Base-by-base conservation (phyloP, 2,888 invertebrate species). In the Polymixis flavicincta region DNA sequence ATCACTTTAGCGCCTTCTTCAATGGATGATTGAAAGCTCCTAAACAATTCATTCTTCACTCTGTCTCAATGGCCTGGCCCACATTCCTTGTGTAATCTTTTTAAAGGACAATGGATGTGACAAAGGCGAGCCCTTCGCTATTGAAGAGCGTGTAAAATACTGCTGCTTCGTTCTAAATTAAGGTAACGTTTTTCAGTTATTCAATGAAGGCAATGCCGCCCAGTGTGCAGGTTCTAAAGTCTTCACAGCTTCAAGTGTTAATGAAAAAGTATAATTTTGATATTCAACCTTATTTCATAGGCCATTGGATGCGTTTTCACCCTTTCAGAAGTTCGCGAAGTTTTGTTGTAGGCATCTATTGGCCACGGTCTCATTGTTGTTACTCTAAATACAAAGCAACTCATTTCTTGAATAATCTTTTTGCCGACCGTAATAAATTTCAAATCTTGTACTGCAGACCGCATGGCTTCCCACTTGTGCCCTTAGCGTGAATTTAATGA, bases 11-110 rank as follows among this genome's bases (percentile, higher is more conserved):
- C 95, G 95, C 95, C 94, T 92, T 88, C 91, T 90, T 95, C 94
- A 95, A 96, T 96, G 92, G 92, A 95, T 95, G 96, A 96, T 95
- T 95, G 96, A 96, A 94, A 87, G 95, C 92, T 89, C 92, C 92
- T 94, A 96, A 95, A 96, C 96, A 95, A 96, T 96, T 92, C 93
- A 92, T 93, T 93, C 92, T 92, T 91, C 82, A 78, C 87, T 85
- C 82, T 89, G 91, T 92, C 92, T 96, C 95, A 96, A 96, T 95
- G 94, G 94, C 87, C 74, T 93, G 93, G 93, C 93, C 94, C 94
- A 95, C 93, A 95, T 95, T 95, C 94, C 92, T 93, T 91, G 92
- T 93, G 91, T 94, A 93, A 94, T 93, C 94, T 95, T 95, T 95
- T 95, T 94, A 93, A 85, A 92, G 91, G 78, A 96, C 95, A 95